Percentiles rank a stretch among this genome's conserved stretches.
phyloP scores from a whole-genome alignment of 2,113 vertebrate genomes.

The Columba janthina region DNA sequence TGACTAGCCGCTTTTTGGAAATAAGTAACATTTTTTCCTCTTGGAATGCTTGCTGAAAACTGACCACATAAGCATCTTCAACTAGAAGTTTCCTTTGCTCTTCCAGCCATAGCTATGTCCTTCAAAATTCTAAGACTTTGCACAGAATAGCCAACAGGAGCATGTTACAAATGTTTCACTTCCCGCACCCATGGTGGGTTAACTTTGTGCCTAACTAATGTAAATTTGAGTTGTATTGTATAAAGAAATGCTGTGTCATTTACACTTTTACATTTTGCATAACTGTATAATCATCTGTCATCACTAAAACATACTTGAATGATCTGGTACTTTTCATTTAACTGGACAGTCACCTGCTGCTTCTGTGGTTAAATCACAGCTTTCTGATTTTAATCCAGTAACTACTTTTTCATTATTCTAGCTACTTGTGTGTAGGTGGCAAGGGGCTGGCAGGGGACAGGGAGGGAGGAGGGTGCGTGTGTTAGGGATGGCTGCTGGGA shows the following conservation, averaged over 20 bases:
- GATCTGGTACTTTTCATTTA: neutral
- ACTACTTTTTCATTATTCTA: neutral
- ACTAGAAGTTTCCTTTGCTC: neutral
- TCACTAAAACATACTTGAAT: neutral
- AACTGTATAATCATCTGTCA: neutral
- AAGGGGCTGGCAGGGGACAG: neutral
- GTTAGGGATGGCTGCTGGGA: neutral
- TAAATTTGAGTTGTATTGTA: neutral
- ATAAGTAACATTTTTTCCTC: neutral
- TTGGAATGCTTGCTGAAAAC: neutral
- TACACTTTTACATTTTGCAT: neutral
- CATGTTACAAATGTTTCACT: neutral
- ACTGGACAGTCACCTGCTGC: neutral
- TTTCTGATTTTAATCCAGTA: neutral
- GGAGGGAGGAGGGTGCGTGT: accelerated
- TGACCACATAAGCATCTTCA: neutral
- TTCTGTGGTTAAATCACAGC: neutral
- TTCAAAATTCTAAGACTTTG: neutral
- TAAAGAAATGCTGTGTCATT: neutral
- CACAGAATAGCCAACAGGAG: neutral
- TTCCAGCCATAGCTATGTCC: neutral
- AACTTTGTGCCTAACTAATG: neutral
- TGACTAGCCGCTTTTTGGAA: neutral
- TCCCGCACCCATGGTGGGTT: neutral
- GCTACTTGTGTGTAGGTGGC: neutral